Evolutionary conservation across 2,113 vertebrate species (phyloP).

Genomic region (Mormyrus iriodes): DNA sequence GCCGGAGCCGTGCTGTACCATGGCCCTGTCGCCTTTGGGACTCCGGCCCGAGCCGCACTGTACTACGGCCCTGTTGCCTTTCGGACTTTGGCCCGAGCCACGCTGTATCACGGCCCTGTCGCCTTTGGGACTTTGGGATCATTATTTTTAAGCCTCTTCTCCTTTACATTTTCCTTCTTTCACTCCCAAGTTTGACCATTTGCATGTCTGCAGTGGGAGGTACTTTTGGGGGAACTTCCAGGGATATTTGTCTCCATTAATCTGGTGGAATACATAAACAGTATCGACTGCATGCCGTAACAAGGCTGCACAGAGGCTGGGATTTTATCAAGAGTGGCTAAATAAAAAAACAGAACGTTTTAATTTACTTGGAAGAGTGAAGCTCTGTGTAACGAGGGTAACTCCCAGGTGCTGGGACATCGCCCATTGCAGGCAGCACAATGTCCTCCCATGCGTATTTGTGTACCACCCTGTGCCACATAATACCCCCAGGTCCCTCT

Average conservation of each 20-base stretch:
- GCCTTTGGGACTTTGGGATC: neutral
- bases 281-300: neutral
- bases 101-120: too few relatives aligned
- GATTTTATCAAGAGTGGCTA: neutral
- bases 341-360: neutral
- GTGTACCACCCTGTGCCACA: neutral
- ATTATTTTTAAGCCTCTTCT: neutral
- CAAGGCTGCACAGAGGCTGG: neutral
- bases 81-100: too few relatives aligned
- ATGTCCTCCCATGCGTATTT: neutral
- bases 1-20: too few relatives aligned
- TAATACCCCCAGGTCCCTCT: neutral
- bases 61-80: too few relatives aligned
- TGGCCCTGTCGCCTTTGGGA: too few relatives aligned
- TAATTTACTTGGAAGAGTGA: neutral
- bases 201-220: neutral
- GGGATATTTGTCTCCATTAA: neutral
- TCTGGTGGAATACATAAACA: constrained; percentile 2
- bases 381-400: neutral
- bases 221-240: neutral
- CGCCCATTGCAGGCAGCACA: neutral
- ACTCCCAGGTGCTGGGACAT: neutral
- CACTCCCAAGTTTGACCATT: too few relatives aligned
- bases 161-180: neutral
- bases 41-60: too few relatives aligned